Evolutionary conservation across 1,140 invertebrate genomes (phyloP), one percentile per base, ranked within the genome.

Genomic region (Hycleus phaleratus): DNA sequence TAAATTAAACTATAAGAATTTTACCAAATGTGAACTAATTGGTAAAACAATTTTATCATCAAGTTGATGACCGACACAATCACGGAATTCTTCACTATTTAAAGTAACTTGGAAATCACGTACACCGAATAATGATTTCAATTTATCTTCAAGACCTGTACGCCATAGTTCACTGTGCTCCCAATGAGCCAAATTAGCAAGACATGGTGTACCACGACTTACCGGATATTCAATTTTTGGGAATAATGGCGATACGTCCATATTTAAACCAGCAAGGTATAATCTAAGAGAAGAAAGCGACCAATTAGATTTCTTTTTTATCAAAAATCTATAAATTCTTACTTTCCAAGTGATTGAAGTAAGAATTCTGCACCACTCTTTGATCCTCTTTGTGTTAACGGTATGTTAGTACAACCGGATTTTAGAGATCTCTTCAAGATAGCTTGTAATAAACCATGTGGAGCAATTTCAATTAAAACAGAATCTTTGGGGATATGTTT

Each of bases 171-270:
- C 85, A 6, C 82, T 83, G 72, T 98, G 95, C 69, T 97, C 91
- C 95, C 95, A 98, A 59, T 84, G 83, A 1, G 93, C 80, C 0
- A 93, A 68, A 7, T 90, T 82, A 3, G 84, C 80, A 26, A 94
- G 77, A 79, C 86, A 86, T 0, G 86, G 83, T 0, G 91, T 94
- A 12, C 85, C 84, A 24, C 83, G 73, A 1, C 88, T 82, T 1
- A 94, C 91, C 0, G 92, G 91, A 72, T 83, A 91, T n/a, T 81
- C 71, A 0, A 91, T 76, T 40, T 74, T 71, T 0, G 83, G 82
- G 71, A 86, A 86, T 11, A 87, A 68, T 49, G 75, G 78, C 12
- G 64, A 74, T 25, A 76, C 67, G 50, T 66, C 75, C 49, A 73
- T 49, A 43, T 73, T 69, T 24, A 71, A 58, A 25, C 71, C 71